Evolutionary conservation across 2,888 invertebrate genomes (phyloP), one percentile per base, ranked within the genome.

Genomic region (Urechis unicinctus): DNA sequence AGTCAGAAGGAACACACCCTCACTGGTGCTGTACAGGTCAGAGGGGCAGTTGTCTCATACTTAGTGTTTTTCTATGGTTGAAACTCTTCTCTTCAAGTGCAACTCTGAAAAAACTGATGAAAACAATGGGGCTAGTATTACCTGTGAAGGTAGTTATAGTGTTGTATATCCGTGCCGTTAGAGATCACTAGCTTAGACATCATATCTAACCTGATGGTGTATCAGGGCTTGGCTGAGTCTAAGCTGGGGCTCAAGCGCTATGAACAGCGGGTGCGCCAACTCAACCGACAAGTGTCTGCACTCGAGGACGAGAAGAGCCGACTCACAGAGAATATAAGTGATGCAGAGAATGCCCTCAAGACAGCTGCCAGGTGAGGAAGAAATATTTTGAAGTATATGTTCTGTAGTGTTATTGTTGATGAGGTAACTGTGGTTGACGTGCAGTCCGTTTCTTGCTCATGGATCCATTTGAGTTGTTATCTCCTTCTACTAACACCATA

Each of bases 291-390:
- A 47, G 50, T 69, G 42, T 60, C 61, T 13, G 63, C 67, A 41
- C 47, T 67, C 4, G 71, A 73, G 56, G 59, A 63, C 21, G 72
- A 74, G 56, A 67, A 68, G 31, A 67, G 65, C 50, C 61, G 66
- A 13, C 61, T 73, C 22, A 63, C 64, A 41, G 65, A 65, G 31
- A 73, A 74, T 52, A 58, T 75, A 25, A 58, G 57, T 25, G 75
- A 74, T 64, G 73, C 73, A 6, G 74, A 75, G 60, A 68, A 67
- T 50, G 70, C 75, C 3, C 64, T 74, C n/a, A 66, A 67, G 46
- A 71, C 70, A 42, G 70, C 69, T 36, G 36, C 36, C 9, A 36
- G 36, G 36, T 36, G 36, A 36, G 36, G n/a, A n/a, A n/a, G n/a
- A n/a, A n/a, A n/a, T n/a, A n/a, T n/a, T n/a, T n/a, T n/a, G n/a